Evolutionary conservation across 2,888 invertebrate genomes (phyloP).

Genomic region (Orgyia antiqua): DNA sequence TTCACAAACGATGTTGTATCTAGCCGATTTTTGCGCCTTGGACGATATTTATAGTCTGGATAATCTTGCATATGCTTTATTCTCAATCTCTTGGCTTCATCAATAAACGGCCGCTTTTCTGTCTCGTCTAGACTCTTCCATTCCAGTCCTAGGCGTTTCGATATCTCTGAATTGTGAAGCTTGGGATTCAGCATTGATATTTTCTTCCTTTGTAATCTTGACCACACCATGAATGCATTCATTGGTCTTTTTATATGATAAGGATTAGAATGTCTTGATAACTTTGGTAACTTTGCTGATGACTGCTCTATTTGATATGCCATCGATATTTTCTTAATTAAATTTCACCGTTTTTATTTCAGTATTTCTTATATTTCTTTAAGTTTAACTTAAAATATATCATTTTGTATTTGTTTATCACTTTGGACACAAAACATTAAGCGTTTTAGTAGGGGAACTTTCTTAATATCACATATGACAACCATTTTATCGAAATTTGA

Average conservation of each 20-base stretch:
- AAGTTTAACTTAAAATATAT: constrained; percentile 1
- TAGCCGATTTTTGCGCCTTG: constrained; percentile 79
- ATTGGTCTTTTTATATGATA: constrained; percentile 96
- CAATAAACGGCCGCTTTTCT: constrained; percentile 92
- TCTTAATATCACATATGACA: constrained; percentile 1
- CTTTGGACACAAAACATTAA: neutral
- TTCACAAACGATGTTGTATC: constrained; percentile 50
- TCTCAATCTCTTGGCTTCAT: constrained; percentile 90
- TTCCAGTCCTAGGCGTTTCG: constrained; percentile 88
- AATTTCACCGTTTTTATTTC: no score
- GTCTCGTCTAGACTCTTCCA: constrained; percentile 89
- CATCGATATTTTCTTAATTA: constrained; percentile 40
- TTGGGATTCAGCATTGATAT: constrained; percentile 91
- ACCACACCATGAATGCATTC: constrained; percentile 99
- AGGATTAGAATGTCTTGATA: constrained; percentile 76
- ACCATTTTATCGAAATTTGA: constrained; percentile 10
- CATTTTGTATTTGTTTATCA: neutral
- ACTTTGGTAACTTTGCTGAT: constrained; percentile 43
- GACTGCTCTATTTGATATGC: constrained; percentile 51
- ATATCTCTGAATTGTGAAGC: constrained; percentile 87
- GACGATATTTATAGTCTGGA: constrained; percentile 84
- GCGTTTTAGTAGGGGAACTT: neutral
- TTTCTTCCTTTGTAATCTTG: constrained; percentile 89
- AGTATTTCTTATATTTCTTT: no score
- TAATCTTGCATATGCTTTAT: constrained; percentile 85